These are phyloP conservation scores for Crotophaga sulcirostris DNA, from an alignment of 2,113 vertebrate species.

Conservation along the genomic window DNA sequence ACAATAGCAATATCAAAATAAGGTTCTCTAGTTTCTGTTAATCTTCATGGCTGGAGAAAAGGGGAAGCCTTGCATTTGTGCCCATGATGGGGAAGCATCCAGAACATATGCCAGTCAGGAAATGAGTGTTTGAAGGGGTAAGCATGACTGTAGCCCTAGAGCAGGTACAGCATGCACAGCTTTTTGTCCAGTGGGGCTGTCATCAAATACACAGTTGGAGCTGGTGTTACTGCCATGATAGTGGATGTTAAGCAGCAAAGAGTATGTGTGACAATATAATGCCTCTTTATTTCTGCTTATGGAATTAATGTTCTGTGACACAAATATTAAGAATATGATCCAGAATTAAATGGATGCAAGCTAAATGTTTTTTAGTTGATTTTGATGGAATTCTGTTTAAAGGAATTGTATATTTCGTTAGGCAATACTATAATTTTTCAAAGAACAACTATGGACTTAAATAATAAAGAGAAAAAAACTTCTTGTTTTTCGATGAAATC, in stretches of 20 bases:
- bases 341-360: background rate
- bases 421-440: background rate
- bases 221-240: fast-evolving
- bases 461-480: background rate
- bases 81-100: background rate
- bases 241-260: background rate
- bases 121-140: background rate
- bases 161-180: too few relatives aligned
- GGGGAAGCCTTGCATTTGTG: too few relatives aligned
- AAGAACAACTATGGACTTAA: background rate
- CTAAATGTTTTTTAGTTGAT: background rate
- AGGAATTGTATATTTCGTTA: background rate
- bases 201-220: background rate
- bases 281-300: background rate
- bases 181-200: background rate
- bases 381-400: background rate
- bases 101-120: background rate
- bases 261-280: background rate
- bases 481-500: background rate
- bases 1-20: background rate
- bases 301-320: background rate
- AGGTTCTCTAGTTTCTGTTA: background rate
- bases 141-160: background rate
- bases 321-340: background rate
- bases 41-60: background rate